Evolutionary conservation across 2,888 invertebrate species (phyloP).

Genomic region (Lasioglossum zephyrum): DNA sequence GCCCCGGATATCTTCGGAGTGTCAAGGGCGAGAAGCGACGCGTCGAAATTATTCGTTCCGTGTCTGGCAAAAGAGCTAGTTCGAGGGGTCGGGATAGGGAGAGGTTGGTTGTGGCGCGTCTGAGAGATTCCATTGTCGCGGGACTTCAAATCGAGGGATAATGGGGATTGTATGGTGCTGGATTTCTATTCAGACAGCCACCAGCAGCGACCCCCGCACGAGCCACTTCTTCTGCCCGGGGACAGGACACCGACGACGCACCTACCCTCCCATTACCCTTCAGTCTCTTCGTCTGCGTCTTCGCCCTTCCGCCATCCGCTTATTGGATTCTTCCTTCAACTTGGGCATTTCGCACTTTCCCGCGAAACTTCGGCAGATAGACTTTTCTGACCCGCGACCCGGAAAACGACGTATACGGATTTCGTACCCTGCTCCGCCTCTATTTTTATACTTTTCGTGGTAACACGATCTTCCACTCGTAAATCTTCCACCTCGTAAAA

Average conservation of each 20-base stretch:
- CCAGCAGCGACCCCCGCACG: conserved; percentile 64
- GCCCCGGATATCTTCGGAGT: conserved; percentile 33
- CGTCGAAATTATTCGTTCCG: conserved; percentile 70
- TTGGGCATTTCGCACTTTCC: conserved; percentile 69
- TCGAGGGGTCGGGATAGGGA: conserved; percentile 53
- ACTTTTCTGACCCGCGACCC: conserved; percentile 48
- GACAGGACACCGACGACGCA: conserved; percentile 68
- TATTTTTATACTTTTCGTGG: not conserved
- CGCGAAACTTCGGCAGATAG: conserved; percentile 56
- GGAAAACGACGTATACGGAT: conserved; percentile 37
- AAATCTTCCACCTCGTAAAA: not conserved
- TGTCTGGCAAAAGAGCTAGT: conserved; percentile 64
- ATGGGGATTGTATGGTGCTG: conserved; percentile 80
- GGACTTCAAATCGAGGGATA: conserved; percentile 80
- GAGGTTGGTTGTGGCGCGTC: conserved; percentile 60
- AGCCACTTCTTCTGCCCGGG: conserved; percentile 77
- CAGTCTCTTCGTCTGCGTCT: conserved; percentile 41
- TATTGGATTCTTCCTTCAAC: conserved; percentile 74
- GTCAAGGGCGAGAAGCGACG: conserved; percentile 57
- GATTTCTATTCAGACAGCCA: conserved; percentile 81
- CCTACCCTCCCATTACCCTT: conserved; percentile 47
- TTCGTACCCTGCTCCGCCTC: conserved; percentile 16
- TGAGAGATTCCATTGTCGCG: conserved; percentile 76
- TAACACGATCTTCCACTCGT: not conserved
- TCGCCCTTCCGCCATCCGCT: conserved; percentile 62